A percentile compares a stretch with the other conserved stretches of the same genome.
Conservation (phyloP, 2,797 vertebrate genomes). For the Arctocebus calabarensis region DNA sequence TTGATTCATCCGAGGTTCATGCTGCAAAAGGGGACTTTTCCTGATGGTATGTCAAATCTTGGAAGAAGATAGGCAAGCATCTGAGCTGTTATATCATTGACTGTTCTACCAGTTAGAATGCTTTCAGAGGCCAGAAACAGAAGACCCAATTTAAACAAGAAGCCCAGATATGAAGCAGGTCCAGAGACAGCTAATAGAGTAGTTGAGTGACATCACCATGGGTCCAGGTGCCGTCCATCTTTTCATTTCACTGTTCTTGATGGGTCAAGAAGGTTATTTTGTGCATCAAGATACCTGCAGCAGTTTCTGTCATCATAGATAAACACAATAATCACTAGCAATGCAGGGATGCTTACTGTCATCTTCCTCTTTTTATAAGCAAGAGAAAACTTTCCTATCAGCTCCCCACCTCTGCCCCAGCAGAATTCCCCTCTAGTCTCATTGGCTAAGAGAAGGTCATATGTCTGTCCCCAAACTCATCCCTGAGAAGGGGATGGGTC, state of each 20-base stretch:
- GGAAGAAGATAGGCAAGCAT: neutral
- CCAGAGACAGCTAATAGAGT: neutral
- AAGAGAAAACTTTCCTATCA: neutral
- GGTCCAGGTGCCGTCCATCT: neutral
- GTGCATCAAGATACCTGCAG: neutral
- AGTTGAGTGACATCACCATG: neutral
- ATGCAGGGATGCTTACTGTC: neutral
- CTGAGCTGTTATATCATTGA: neutral
- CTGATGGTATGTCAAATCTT: conserved; percentile 28
- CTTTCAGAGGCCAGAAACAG: neutral
- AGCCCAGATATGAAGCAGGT: neutral
- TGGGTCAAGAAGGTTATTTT: neutral
- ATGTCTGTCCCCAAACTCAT: neutral
- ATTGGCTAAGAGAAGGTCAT: neutral
- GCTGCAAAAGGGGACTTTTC: neutral
- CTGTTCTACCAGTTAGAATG: neutral
- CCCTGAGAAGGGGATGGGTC: neutral
- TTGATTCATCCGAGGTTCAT: conserved; percentile 25
- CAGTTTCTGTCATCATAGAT: neutral
- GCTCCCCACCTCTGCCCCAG: neutral
- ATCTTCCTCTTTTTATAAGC: neutral
- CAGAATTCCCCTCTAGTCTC: neutral
- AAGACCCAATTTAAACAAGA: conserved; percentile 29
- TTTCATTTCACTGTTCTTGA: neutral
- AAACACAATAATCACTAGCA: conserved; percentile 9